Evolutionary conservation across 2,113 vertebrate genomes (phyloP).

Genomic region (Chaetodon trifascialis): DNA sequence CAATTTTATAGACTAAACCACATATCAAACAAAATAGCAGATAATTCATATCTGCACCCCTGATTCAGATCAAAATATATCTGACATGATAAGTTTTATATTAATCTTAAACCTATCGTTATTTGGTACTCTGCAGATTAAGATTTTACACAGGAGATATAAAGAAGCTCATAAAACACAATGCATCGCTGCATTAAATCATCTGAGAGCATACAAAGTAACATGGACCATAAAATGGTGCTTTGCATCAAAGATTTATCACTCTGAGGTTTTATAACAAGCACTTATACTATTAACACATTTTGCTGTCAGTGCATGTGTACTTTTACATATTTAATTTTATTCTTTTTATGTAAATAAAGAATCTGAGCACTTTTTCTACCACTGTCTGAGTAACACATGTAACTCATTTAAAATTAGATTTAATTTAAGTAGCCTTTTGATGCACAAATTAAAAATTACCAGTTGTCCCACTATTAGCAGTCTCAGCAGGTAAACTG

Average conservation of each 20-base stretch:
- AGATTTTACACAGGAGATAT: conserved; percentile 19
- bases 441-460: not conserved
- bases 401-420: not conserved
- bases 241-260: conserved; percentile 40
- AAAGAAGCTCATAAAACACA: conserved; percentile 35
- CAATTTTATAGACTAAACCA: not conserved
- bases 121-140: conserved; percentile 16
- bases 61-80: not conserved
- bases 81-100: not conserved
- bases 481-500: not conserved
- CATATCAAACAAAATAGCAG: not conserved
- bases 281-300: not conserved
- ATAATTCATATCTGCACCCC: not conserved
- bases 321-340: not conserved
- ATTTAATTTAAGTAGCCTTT: not conserved
- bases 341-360: conserved; percentile 4
- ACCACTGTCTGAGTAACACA: not conserved
- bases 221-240: conserved; percentile 41
- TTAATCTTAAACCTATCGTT: not conserved
- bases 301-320: not conserved
- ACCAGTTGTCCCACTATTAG: not conserved
- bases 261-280: not conserved
- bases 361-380: not conserved
- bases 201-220: conserved; percentile 25
- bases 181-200: conserved; percentile 29